Evolutionary conservation across 2,113 vertebrate species (phyloP).

Genomic region (Jaculus jaculus): DNA sequence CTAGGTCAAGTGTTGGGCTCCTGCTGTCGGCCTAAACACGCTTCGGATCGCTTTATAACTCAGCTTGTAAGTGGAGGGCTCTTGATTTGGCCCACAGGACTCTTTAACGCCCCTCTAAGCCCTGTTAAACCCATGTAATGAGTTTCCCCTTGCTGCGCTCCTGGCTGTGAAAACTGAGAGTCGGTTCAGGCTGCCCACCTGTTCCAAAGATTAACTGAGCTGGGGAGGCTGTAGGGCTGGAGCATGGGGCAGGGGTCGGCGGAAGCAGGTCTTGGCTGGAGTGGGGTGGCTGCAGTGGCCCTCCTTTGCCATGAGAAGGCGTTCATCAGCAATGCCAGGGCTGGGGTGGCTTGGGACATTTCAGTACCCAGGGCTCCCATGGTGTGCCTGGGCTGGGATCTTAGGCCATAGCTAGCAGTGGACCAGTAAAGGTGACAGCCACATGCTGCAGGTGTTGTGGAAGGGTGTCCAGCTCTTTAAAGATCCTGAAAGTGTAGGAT

Average conservation of each 20-base stretch:
- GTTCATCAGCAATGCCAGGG: fast-evolving
- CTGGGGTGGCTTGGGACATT: neutral
- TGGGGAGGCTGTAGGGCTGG: neutral
- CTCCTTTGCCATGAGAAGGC: fast-evolving
- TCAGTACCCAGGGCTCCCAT: neutral
- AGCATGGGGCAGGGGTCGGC: neutral
- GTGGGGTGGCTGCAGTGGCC: fast-evolving
- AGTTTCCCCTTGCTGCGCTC: conserved; percentile 65
- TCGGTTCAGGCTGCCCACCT: conserved; percentile 43
- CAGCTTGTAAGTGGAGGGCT: conserved; percentile 62
- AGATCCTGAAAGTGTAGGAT: neutral
- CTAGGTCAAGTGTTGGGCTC: conserved; percentile 11
- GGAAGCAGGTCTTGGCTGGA: neutral
- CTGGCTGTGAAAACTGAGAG: conserved; percentile 71
- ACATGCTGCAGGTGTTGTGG: neutral
- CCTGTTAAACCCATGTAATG: conserved; percentile 64
- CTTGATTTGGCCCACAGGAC: conserved; percentile 75
- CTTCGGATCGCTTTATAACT: conserved; percentile 61
- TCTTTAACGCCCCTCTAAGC: conserved; percentile 70
- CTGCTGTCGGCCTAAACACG: neutral
- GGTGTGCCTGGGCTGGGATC: fast-evolving
- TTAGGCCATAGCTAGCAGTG: neutral
- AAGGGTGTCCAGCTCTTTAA: neutral
- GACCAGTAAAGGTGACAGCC: neutral
- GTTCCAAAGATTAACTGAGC: conserved; percentile 20